Conservation (phyloP, 2,888 invertebrate species). For the Sphinx pinastri region DNA sequence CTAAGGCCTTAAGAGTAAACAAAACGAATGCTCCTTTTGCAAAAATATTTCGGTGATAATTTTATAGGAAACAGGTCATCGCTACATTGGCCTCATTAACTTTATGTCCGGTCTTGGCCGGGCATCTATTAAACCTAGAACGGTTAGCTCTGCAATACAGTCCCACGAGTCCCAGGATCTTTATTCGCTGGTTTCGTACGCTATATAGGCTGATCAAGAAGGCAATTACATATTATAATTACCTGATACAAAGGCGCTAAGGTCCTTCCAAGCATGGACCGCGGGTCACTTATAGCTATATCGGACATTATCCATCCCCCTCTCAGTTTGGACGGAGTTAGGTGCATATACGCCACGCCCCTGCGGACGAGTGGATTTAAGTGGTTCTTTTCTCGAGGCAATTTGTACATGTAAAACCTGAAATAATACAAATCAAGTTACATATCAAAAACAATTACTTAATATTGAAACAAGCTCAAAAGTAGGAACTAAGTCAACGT, state of each 20-base stretch:
- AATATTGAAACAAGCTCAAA: no score
- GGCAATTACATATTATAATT: constrained; percentile 28
- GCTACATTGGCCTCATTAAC: no score
- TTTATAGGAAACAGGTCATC: no score
- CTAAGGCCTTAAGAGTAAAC: no score
- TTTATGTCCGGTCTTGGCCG: no score
- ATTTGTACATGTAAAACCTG: constrained; percentile 94
- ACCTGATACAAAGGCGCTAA: constrained; percentile 84
- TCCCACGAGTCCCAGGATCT: no score
- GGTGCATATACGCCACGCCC: constrained; percentile 88
- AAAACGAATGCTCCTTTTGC: no score
- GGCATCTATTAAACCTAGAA: no score
- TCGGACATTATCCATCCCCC: constrained; percentile 88
- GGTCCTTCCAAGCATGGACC: constrained; percentile 87
- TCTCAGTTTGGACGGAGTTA: constrained; percentile 85
- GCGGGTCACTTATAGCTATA: constrained; percentile 83
- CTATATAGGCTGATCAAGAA: not conserved
- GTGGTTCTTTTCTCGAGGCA: constrained; percentile 86
- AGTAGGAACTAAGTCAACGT: no score
- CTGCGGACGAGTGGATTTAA: constrained; percentile 78
- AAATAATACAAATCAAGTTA: constrained; percentile 28
- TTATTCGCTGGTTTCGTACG: no score
- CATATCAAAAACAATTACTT: not conserved
- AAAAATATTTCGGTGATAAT: no score
- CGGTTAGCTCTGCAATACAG: no score